phyloP scores from a whole-genome alignment of 2,888 invertebrate species.

The Cheilosia impressa region DNA sequence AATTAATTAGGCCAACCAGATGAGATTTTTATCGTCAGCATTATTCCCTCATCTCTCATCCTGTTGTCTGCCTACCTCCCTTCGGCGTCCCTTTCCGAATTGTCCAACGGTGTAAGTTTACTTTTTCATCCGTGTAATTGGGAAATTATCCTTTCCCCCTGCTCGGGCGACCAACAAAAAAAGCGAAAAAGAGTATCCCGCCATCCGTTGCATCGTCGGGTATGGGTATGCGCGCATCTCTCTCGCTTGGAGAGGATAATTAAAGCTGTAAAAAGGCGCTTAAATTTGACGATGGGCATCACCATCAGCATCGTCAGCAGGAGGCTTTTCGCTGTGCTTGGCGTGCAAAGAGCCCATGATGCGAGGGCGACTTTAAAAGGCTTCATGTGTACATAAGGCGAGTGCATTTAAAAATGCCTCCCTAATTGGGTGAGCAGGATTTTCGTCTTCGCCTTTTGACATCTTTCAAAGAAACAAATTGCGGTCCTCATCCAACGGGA shows the following conservation, averaged over 20 bases:
- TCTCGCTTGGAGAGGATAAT: slow-evolving; percentile 68
- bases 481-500: slow-evolving; percentile 49
- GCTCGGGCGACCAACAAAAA: slow-evolving; percentile 21
- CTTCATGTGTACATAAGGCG: slow-evolving; percentile 40
- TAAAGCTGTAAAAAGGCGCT: slow-evolving; percentile 76
- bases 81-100: slow-evolving; percentile 15
- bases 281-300: slow-evolving; percentile 74
- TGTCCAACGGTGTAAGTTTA: slow-evolving; percentile 71
- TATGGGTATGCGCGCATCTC: not conserved
- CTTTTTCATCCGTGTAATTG: slow-evolving; percentile 75
- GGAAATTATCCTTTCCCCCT: slow-evolving; percentile 66
- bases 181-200: slow-evolving; percentile 35
- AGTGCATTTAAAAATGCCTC: slow-evolving; percentile 32
- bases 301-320: slow-evolving; percentile 58
- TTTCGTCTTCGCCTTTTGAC: slow-evolving; percentile 13
- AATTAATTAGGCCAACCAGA: slow-evolving; percentile 75
- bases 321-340: slow-evolving; percentile 24
- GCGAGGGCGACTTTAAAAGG: slow-evolving; percentile 26
- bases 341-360: slow-evolving; percentile 38
- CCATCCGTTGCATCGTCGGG: slow-evolving; percentile 62
- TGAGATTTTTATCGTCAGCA: slow-evolving; percentile 71
- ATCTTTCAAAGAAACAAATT: slow-evolving; percentile 29
- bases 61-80: not conserved
- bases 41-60: slow-evolving; percentile 19
- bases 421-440: slow-evolving; percentile 53